Base-by-base conservation (phyloP, 2,113 vertebrate species). In the Garra rufa region DNA sequence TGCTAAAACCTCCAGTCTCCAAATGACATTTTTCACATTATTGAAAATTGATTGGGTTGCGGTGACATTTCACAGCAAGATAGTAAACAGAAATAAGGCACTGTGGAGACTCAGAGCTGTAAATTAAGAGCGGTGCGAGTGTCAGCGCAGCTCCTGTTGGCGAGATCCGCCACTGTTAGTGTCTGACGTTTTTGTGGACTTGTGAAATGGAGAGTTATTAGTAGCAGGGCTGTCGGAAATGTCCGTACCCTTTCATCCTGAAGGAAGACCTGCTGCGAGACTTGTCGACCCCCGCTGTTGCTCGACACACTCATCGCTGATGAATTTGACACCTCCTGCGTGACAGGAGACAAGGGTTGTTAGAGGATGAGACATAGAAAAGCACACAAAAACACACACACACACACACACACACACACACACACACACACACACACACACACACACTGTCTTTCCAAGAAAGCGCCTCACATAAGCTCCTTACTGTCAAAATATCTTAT, bases 221-320 rank as follows among this genome's bases (percentile, higher is more conserved):
- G 83, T 81, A 69, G 28, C 48, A 19, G 24, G 46, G 26, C 28
- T 74, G 73, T 69, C 46, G 28, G 46, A 81, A 44, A 69, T 77
- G 81, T 77, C 17, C 34, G 30, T 96, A 98, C 96, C 96, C 90
- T 93, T 87, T 94, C 92, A 90, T 90, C 92, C 87, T 95, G 92
- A 88, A 92, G 91, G 88, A 90, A 86, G 90, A 93, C 87, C 48
- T 41, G 91, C 89, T 95, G 93, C 55, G 78, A 80, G 78, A 55
- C 76, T 10, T 65, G 76, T 92, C 89, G 82, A 92, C 94, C 87
- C 70, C 92, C 95, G 86, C 71, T 92, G 81, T 89, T 85, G 73
- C 89, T 93, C 88, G 91, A 91, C 91, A 91, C 59, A 41, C 80
- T 90, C 38, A 93, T 89, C 76, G 95, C 94, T 52, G 91, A 94